Percentiles rank a stretch among this genome's conserved stretches.
Evolutionary conservation across 2,797 vertebrate genomes (phyloP).

Genomic region (Thalassophryne amazonica): DNA sequence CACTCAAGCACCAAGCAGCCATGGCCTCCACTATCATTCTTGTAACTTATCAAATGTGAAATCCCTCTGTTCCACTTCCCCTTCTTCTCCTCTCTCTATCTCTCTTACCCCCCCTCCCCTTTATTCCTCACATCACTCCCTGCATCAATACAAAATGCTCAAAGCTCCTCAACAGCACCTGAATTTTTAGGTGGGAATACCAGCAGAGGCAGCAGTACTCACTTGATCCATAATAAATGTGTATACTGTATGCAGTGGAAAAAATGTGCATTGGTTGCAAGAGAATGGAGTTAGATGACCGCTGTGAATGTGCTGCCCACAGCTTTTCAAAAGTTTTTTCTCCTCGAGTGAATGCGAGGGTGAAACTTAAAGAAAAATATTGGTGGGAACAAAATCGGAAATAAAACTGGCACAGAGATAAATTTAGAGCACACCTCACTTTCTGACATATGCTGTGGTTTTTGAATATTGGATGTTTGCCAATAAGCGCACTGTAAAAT

Average conservation of each 20-base stretch:
- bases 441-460: neutral
- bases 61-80: constrained; percentile 3
- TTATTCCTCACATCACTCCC: neutral
- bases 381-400: no score
- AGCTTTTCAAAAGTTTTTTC: constrained; percentile 10
- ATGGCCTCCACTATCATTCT: constrained; percentile 6
- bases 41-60: constrained; percentile 18
- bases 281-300: constrained; percentile 13
- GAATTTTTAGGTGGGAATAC: constrained; percentile 26
- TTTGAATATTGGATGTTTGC: neutral
- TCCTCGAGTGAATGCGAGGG: neutral
- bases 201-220: constrained; percentile 15
- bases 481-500: neutral
- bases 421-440: neutral
- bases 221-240: constrained; percentile 51
- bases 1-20: constrained; percentile 6
- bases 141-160: constrained; percentile 19
- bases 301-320: constrained; percentile 14
- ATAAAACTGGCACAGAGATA: neutral
- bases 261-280: constrained; percentile 16
- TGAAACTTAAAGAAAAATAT: no score
- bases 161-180: constrained; percentile 37
- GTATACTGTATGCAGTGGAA: constrained; percentile 6
- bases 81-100: neutral
- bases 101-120: neutral